Base-by-base conservation (phyloP, 2,113 vertebrate species). In the Struthidea cinerea region DNA sequence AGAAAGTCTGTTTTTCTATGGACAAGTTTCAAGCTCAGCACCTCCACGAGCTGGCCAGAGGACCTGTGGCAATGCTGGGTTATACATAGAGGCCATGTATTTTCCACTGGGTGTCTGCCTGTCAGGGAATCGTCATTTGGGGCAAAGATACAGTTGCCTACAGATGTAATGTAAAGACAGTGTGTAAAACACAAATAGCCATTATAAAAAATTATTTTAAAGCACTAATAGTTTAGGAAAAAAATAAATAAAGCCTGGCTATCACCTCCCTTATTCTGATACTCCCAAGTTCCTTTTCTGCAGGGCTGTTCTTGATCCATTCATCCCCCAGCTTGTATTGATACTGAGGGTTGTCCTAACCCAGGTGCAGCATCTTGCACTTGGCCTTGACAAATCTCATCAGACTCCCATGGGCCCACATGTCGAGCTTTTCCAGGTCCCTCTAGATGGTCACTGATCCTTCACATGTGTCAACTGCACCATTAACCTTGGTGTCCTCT, bases 31-130 rank as follows among this genome's bases (percentile, higher is more conserved):
- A 78, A 88, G 32, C 26, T 70, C n/a, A n/a, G 3, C 56, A 57
- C 16, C 27, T 79, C 35, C 59, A 61, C 50, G 37, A 90, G 49
- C 32, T 86, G n/a, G 20, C 42, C 55, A 68, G 79, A 64, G 52
- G 30, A 74, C 30, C 10, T 13, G 23, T 3, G 8, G 44, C 19
- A 82, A 22, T 50, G 18, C 76, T 83, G 27, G 55, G 5, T 87
- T 67, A 13, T 33, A 33, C 19, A n/a, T 0, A 0, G 22, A 53
- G 33, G 20, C 17, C 26, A 7, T 35, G 0, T 46, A 6, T 78
- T 69, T 87, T 92, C 60, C 37, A 52, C n/a, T 37, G 28, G 5
- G 4, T 63, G 12, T 68, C 50, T 84, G 21, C 23, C 49, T 61
- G 59, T 42, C 47, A 73, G 15, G 35, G 49, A 76, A 71, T 73